These are phyloP conservation scores for Prenolepis imparis DNA, from an alignment of 2,888 invertebrate species.

Conservation along the genomic window DNA sequence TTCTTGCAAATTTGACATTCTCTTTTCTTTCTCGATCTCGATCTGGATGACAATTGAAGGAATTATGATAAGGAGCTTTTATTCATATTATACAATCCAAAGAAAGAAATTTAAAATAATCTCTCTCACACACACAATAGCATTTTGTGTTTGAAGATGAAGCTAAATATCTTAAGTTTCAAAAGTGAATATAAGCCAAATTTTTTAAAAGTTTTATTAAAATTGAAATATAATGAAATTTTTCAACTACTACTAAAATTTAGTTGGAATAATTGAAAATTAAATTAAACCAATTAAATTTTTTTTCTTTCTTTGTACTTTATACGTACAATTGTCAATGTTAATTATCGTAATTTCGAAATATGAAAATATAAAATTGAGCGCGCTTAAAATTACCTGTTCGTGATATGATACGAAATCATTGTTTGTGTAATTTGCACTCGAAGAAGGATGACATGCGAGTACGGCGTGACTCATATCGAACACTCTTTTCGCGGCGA, in stretches of 20 bases:
- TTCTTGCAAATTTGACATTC: conserved; percentile 59
- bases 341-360: not conserved
- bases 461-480: conserved; percentile 69
- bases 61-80: not conserved
- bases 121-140: not conserved
- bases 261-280: not conserved
- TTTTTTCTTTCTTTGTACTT: not conserved
- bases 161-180: not conserved
- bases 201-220: not conserved
- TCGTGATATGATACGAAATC: conserved; percentile 55
- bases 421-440: conserved; percentile 22
- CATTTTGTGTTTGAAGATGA: not conserved
- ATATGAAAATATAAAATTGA: not conserved
- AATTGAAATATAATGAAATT: not conserved
- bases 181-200: not conserved
- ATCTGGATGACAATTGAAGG: conserved; percentile 52
- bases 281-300: not conserved
- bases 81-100: not conserved
- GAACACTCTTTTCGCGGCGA: conserved; percentile 70
- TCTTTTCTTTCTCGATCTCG: conserved; percentile 63
- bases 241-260: not conserved
- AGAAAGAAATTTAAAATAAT: not conserved
- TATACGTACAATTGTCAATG: not conserved
- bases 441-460: conserved; percentile 45
- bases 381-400: conserved; percentile 61